A percentile compares a stretch with the other conserved stretches of the same genome.
Conservation (phyloP, 2,113 vertebrate species). For the Nibea coibor region DNA sequence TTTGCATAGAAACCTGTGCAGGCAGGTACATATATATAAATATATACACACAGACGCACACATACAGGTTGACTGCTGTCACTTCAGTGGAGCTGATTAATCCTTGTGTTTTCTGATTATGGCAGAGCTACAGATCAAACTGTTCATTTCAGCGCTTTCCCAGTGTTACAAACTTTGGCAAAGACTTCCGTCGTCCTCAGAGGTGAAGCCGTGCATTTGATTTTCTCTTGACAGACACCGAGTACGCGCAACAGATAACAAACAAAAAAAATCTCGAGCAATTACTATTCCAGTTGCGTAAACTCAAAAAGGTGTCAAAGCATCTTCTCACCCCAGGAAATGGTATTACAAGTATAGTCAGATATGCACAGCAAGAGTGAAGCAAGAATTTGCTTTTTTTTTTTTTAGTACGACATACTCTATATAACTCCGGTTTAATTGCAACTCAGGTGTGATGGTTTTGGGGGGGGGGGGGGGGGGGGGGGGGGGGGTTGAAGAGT, state of each 20-base stretch:
- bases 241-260: neutral
- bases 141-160: neutral
- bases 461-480: too few relatives aligned
- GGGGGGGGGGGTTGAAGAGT: neutral
- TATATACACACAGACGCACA: neutral
- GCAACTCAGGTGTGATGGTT: neutral
- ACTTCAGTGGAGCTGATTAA: conserved; percentile 15
- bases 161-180: neutral
- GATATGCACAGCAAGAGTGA: neutral
- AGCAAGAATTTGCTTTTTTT: neutral
- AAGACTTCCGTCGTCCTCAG: neutral
- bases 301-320: conserved; percentile 8
- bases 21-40: conserved; percentile 1
- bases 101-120: conserved; percentile 30
- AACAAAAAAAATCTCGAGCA: neutral
- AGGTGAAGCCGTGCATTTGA: conserved; percentile 1
- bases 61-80: conserved; percentile 6
- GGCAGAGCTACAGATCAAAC: conserved; percentile 22
- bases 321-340: neutral
- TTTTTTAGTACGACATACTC: conserved; percentile 3
- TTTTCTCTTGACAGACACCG: conserved; percentile 11
- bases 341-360: neutral
- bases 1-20: conserved; percentile 46
- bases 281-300: neutral
- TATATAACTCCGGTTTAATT: neutral